Conservation (phyloP, 2,797 vertebrate species). For the Hephaestus fuliginosus region DNA sequence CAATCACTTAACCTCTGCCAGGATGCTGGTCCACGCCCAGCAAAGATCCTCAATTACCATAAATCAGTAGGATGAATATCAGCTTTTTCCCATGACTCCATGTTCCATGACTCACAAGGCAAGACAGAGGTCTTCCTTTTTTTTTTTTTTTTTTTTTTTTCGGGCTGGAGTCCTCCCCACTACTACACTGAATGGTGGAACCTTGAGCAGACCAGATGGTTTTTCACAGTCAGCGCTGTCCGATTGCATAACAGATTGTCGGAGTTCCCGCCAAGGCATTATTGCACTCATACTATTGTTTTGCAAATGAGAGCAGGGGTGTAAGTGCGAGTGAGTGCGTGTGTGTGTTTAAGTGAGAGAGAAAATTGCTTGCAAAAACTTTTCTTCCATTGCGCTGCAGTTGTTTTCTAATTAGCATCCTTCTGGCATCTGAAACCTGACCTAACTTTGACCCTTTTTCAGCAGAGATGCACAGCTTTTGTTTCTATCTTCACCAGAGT, state of each 20-base stretch:
- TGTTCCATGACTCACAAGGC: constrained; percentile 67
- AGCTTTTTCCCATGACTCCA: constrained; percentile 66
- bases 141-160: background rate
- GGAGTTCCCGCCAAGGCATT: constrained; percentile 57
- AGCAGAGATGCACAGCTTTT: constrained; percentile 27
- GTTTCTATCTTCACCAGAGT: constrained; percentile 27
- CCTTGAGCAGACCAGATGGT: constrained; percentile 68
- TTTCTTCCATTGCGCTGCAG: constrained; percentile 41
- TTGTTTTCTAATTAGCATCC: constrained; percentile 44
- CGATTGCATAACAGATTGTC: constrained; percentile 75
- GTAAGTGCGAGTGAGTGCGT: constrained; percentile 29
- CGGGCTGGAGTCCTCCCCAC: constrained; percentile 29
- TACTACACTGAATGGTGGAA: constrained; percentile 57
- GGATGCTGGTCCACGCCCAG: constrained; percentile 24
- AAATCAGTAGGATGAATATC: constrained; percentile 52
- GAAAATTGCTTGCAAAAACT: constrained; percentile 46
- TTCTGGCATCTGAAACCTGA: constrained; percentile 8
- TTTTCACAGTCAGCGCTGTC: constrained; percentile 65
- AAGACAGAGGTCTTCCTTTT: constrained; percentile 47
- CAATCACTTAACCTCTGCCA: constrained; percentile 36
- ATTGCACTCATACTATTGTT: constrained; percentile 62
- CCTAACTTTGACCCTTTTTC: constrained; percentile 30
- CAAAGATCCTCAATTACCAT: constrained; percentile 41
- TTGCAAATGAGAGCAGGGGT: constrained; percentile 47
- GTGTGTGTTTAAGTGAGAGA: constrained; percentile 15